Evolutionary conservation across 2,113 vertebrate species (phyloP).

Genomic region (Pygoscelis adeliae): DNA sequence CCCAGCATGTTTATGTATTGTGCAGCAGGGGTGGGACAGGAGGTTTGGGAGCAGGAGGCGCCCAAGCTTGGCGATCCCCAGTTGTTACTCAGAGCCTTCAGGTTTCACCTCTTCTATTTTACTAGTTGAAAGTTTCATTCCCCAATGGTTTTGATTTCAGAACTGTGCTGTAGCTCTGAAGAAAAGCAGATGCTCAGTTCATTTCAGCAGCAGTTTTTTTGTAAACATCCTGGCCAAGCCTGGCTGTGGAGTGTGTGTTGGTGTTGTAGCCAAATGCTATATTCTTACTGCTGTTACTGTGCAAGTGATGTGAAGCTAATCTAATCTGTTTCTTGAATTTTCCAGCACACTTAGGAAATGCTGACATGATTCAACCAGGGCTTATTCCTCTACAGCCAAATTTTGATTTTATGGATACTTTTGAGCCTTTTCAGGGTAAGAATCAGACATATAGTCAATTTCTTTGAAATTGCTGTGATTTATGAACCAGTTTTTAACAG

Average conservation of each 20-base stretch:
- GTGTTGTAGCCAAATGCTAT: neutral
- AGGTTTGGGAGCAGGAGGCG: neutral
- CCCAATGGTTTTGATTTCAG: neutral
- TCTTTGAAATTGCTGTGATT: neutral
- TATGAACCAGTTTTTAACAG: neutral
- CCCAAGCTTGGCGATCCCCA: neutral
- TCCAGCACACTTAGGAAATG: constrained; percentile 92
- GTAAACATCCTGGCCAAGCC: neutral
- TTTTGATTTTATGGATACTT: constrained; percentile 97
- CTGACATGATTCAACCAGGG: constrained; percentile 98
- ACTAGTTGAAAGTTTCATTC: neutral
- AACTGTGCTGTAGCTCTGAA: neutral
- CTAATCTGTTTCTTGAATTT: constrained; percentile 10
- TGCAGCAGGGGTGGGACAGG: neutral
- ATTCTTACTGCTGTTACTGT: neutral
- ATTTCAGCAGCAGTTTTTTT: constrained; percentile 1
- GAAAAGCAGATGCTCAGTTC: neutral
- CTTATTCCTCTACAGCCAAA: constrained; percentile 96
- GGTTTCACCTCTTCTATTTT: neutral
- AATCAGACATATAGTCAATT: neutral
- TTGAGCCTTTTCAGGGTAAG: constrained; percentile 94
- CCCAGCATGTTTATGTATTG: neutral
- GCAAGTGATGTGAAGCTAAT: neutral
- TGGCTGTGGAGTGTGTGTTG: neutral
- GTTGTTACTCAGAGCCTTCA: neutral